Evolutionary conservation across 2,888 invertebrate species (phyloP).

Genomic region (Drosophila niveifrons): DNA sequence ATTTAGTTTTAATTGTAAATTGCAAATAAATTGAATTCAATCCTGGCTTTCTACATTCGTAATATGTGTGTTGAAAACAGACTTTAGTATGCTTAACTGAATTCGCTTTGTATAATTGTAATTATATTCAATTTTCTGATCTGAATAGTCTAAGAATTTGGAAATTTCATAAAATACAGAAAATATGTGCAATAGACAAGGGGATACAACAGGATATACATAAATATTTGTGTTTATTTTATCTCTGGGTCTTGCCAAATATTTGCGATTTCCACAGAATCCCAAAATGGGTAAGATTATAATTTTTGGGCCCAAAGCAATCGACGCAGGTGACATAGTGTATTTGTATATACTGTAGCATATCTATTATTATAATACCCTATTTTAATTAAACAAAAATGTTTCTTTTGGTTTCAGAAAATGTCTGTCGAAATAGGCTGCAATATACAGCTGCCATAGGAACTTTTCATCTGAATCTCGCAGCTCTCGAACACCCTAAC

Average conservation of each 20-base stretch:
- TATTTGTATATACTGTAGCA: background rate
- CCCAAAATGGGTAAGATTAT: background rate
- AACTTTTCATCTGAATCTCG: background rate
- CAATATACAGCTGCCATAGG: slow-evolving; percentile 12
- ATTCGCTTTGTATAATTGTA: too few relatives aligned
- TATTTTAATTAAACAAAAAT: background rate
- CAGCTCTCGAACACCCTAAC: slow-evolving; percentile 7
- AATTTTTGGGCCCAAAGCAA: background rate
- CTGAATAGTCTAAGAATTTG: too few relatives aligned
- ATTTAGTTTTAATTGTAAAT: background rate
- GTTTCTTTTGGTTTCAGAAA: slow-evolving; percentile 9
- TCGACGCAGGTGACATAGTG: background rate
- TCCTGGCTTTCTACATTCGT: background rate
- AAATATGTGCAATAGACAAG: too few relatives aligned
- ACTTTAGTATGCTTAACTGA: too few relatives aligned
- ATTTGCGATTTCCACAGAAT: background rate
- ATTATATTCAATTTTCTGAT: too few relatives aligned
- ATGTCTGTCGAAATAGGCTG: slow-evolving; percentile 1
- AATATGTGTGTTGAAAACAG: background rate
- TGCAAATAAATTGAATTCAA: background rate
- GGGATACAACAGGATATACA: too few relatives aligned
- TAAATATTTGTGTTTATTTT: too few relatives aligned
- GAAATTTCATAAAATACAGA: too few relatives aligned
- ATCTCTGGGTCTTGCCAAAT: too few relatives aligned
- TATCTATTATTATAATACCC: background rate